Evolutionary conservation across 1,140 invertebrate species (phyloP), one percentile per base, ranked within the genome.

Genomic region (Bradynema listronoti): DNA sequence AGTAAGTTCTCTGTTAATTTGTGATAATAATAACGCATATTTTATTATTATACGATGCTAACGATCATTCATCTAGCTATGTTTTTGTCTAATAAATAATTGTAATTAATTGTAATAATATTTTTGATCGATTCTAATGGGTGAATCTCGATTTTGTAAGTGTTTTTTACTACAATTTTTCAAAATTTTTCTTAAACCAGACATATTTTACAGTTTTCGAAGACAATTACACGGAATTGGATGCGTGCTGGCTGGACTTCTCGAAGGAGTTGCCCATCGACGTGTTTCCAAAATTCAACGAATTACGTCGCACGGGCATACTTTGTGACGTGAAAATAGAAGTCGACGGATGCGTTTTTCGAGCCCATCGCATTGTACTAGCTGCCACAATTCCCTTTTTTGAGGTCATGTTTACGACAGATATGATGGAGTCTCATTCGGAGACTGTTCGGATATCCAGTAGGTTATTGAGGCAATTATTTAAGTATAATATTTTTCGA

Each of bases 311-410:
- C 36, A 27, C 4, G 19, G 67, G 67, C 2, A 25, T 65, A 24
- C 41, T 68, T 22, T 72, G 69, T 6, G 65, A 68, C 41, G 29
- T 68, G 3, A 49, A 24, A 9, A 58, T 68, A 24, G 49, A 51
- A n/a, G 30, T 24, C 2, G 87, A 87, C 61, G 86, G 88, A 69
- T 84, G 85, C 72, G 83, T 83, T 56, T 90, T 91, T 74, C 85
- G 84, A 66, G 88, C 87, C 14, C 89, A 92, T 80, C 83, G 88
- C 62, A 85, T 91, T 62, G 86, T 92, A 22, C 80, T 92, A 36
- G 87, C 88, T 19, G 86, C 88, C 4, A 88, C 87, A 19, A 88
- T 91, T 75, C 89, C 89, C 9, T 92, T 91, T 78, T 92, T 91
- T 79, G 84, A 89, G 80, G 88, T 86, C 14, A 91, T 92, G 89